phyloP scores from a whole-genome alignment of 2,797 vertebrate species.

The Acrossocheilus wenchowensis region DNA sequence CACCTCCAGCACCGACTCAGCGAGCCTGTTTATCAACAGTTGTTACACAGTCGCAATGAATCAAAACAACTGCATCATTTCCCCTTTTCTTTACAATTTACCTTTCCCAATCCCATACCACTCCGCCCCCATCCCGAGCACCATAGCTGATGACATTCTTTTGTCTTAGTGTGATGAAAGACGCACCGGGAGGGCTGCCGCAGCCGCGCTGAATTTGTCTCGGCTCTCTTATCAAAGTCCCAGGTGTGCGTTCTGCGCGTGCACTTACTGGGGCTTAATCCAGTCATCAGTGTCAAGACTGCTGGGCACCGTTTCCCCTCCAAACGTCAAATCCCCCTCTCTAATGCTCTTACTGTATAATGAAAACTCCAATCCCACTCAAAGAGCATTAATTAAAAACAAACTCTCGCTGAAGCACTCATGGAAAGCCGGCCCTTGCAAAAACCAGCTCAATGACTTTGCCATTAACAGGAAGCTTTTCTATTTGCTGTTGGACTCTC shows the following conservation, averaged over 20 bases:
- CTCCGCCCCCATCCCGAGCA: neutral
- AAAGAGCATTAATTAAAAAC: constrained; percentile 62
- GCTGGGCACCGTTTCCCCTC: constrained; percentile 8
- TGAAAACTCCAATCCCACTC: constrained; percentile 58
- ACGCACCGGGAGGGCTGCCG: neutral
- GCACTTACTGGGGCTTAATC: constrained; percentile 53
- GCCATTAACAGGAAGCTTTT: constrained; percentile 33
- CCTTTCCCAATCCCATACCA: constrained; percentile 14
- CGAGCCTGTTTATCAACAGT: constrained; percentile 16
- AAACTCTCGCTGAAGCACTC: constrained; percentile 50
- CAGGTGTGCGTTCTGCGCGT: constrained; percentile 31
- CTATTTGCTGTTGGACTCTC: neutral
- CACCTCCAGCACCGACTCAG: constrained; percentile 61
- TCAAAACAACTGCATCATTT: constrained; percentile 44
- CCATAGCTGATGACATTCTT: constrained; percentile 18
- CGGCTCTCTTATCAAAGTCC: constrained; percentile 45
- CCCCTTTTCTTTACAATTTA: constrained; percentile 19
- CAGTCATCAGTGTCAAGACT: constrained; percentile 57
- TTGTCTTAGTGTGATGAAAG: constrained; percentile 47
- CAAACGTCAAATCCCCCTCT: constrained; percentile 42
- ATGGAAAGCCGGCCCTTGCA: constrained; percentile 29
- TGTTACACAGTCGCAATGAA: constrained; percentile 15
- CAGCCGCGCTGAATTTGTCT: constrained; percentile 1
- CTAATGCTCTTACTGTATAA: constrained; percentile 55
- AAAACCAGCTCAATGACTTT: constrained; percentile 37